Conservation (phyloP, 37 sponge, comb jelly and placozoan genomes). For the Oscarella lobularis region DNA sequence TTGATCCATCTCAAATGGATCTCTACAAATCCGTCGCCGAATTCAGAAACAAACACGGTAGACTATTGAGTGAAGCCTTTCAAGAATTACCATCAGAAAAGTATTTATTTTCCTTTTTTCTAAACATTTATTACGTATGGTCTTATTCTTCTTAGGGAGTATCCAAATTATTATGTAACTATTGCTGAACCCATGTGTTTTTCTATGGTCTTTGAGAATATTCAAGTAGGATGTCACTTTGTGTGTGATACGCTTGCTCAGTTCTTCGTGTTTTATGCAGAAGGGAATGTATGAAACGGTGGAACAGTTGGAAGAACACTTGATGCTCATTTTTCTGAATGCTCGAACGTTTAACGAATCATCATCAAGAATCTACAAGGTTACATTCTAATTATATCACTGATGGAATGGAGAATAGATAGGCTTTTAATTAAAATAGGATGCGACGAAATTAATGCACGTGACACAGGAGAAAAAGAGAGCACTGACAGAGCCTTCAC, state of each 20-base stretch:
- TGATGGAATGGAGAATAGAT: not conserved
- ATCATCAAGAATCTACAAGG: not conserved
- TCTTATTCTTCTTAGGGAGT: too few species aligned
- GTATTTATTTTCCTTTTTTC: too few species aligned
- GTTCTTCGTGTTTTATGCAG: not conserved
- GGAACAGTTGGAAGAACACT: conserved; percentile 30
- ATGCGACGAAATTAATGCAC: not conserved
- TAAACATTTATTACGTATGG: too few species aligned
- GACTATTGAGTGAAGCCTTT: not conserved
- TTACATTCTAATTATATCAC: not conserved
- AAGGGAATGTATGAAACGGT: conserved; percentile 3
- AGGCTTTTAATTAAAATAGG: not conserved
- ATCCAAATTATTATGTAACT: not conserved
- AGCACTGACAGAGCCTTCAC: too few species aligned
- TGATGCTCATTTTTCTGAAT: conserved; percentile 55
- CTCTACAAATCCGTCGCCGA: not conserved
- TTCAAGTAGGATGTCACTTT: too few species aligned
- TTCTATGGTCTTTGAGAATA: not conserved
- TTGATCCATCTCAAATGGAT: too few species aligned
- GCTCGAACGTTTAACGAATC: conserved; percentile 30
- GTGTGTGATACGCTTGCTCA: too few species aligned
- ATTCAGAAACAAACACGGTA: not conserved
- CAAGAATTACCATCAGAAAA: not conserved
- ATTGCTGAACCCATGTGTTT: not conserved
- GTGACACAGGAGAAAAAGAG: not conserved